These are phyloP conservation scores for Melanaphis sacchari DNA, from an alignment of 1,140 invertebrate genomes.

Conservation along the genomic window DNA sequence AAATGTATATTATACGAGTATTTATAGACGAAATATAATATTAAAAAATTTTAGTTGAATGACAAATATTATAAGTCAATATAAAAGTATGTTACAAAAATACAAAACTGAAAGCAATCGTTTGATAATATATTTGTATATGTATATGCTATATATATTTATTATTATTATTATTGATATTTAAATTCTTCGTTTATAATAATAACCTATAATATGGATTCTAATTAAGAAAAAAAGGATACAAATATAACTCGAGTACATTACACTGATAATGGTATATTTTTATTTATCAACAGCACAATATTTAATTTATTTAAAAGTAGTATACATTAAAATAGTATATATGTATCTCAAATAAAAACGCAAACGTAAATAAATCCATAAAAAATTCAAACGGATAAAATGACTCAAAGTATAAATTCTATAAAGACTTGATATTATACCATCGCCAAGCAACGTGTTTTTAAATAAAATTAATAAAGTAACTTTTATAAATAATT, in stretches of 20 bases:
- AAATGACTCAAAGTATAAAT: background rate
- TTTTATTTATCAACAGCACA: background rate
- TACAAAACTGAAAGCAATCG: background rate
- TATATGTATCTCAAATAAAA: background rate
- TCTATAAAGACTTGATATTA: background rate
- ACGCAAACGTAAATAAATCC: background rate
- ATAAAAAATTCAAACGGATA: background rate
- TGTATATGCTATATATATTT: background rate
- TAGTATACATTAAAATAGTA: background rate
- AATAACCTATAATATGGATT: background rate
- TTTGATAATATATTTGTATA: no score
- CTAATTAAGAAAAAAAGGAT: background rate
- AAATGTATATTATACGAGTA: no score
- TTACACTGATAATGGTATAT: background rate
- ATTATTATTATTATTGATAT: no score
- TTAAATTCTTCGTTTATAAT: background rate
- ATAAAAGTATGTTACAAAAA: background rate
- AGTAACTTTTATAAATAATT: background rate
- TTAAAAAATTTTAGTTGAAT: background rate
- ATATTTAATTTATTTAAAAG: background rate
- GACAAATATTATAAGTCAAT: background rate
- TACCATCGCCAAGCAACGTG: background rate
- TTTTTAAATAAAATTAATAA: background rate
- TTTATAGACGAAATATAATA: background rate
- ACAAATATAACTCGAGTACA: background rate